Percentiles rank a stretch among this genome's conserved stretches.
phyloP scores from a whole-genome alignment of 2,113 vertebrate species.

The Pavo muticus region DNA sequence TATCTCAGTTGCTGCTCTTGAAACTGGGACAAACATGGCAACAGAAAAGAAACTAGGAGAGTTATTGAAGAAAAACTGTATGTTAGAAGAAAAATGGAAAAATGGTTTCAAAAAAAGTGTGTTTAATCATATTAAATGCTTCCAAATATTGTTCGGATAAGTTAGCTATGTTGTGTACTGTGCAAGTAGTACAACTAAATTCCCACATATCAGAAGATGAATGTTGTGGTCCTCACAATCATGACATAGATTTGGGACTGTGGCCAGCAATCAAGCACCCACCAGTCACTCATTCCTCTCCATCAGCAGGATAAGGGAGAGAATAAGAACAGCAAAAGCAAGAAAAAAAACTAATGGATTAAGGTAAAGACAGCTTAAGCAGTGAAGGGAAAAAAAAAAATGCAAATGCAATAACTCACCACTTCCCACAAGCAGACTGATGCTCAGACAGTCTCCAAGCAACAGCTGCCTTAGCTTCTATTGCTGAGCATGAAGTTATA shows the following conservation, averaged over 20 bases:
- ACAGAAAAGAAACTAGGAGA: not conserved
- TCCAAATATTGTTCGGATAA: not conserved
- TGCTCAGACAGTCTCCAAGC: not conserved
- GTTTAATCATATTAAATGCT: not conserved
- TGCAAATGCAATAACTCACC: not conserved
- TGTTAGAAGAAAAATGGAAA: not conserved
- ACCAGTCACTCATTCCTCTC: not conserved
- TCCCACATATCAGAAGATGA: not conserved
- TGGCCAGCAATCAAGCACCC: not conserved
- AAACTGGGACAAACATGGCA: conserved; percentile 25
- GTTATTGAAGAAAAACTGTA: not conserved
- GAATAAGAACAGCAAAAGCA: fast-evolving
- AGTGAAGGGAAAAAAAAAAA: not conserved
- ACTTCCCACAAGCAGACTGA: not conserved
- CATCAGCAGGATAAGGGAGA: not conserved
- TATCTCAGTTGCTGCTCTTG: not conserved
- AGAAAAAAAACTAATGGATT: not conserved
- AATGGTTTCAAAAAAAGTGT: not conserved
- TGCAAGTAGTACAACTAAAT: not conserved
- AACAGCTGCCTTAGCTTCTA: not conserved
- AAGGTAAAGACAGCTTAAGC: not conserved
- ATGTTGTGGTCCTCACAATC: not conserved
- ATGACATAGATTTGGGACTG: not conserved
- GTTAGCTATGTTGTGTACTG: not conserved
- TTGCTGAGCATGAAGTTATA: fast-evolving